phyloP scores from a whole-genome alignment of 2,888 invertebrate species.

The Dicyrtomina minuta region DNA sequence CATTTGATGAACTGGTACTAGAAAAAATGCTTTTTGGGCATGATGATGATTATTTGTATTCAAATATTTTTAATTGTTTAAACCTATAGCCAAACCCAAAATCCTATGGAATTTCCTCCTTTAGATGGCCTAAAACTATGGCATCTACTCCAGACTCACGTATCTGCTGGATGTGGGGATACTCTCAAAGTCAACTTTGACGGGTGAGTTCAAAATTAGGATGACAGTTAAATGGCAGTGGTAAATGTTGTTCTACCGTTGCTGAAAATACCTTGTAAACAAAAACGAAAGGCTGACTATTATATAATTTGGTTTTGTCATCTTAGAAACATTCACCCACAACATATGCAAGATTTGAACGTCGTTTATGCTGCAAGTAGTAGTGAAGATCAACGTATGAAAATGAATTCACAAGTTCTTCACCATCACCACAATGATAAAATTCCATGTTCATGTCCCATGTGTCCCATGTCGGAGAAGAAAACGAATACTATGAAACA shows the following conservation, averaged over 20 bases:
- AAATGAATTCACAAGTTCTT: constrained; percentile 23
- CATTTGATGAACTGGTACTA: neutral
- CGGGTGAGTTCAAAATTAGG: constrained; percentile 4
- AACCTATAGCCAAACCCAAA: constrained; percentile 17
- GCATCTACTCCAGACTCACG: constrained; percentile 26
- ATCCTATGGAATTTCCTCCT: constrained; percentile 26
- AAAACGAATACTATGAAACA: constrained; percentile 11
- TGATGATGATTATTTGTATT: no score
- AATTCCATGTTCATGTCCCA: constrained; percentile 10
- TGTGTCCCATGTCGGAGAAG: constrained; percentile 16
- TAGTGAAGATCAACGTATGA: constrained; percentile 23
- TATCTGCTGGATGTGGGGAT: constrained; percentile 15
- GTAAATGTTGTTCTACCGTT: no score
- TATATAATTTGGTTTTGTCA: no score
- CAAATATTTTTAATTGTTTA: neutral
- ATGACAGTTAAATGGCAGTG: no score
- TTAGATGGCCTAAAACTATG: constrained; percentile 32
- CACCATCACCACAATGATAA: constrained; percentile 22
- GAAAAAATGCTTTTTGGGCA: no score
- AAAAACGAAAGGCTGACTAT: no score
- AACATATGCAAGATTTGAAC: constrained; percentile 23
- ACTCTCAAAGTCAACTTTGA: constrained; percentile 29
- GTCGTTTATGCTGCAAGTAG: no score
- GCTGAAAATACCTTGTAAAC: no score
- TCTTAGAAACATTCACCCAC: constrained; percentile 20